Base-by-base conservation (phyloP, 2,797 vertebrate genomes). In the Siniperca obscura region DNA sequence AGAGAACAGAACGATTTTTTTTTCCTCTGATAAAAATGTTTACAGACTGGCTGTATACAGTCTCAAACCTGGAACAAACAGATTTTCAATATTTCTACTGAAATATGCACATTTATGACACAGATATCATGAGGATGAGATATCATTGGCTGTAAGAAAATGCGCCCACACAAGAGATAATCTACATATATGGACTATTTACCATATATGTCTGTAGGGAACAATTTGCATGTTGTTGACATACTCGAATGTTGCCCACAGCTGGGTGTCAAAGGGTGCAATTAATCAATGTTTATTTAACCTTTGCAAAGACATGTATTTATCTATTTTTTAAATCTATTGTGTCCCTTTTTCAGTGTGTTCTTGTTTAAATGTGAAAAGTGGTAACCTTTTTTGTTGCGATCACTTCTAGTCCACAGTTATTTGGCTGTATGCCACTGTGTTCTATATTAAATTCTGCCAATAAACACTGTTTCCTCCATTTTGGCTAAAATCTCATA, bases 191-290 rank as follows among this genome's bases (percentile, higher is more conserved):
- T 68, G 53, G 62, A 50, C 48, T 70, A 65, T 74, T 69, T 85
- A 50, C 55, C 60, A 40, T 67, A 61, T 85, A 59, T 85, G 74
- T 86, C 25, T 87, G 42, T 81, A 59, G 64, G 74, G 42, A 78
- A 78, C 52, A 60, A 64, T 88, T 78, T 92, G 95, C 94, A 95
- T 94, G 79, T 85, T 90, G 56, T 79, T 92, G 94, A 95, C 95
- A 93, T 94, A 93, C 90, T 95, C 84, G 92, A 94, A 93, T 92
- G 93, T 94, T 93, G 86, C 87, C 90, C 87, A 80, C 81, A 78
- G 71, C 60, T 84, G 86, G 90, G 85, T 91, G 84, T 85, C 82
- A 87, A 78, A 80, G 82, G 87, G 87, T 62, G 64, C 84, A 89
- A 65, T 84, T 91, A 82, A 80, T 94, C 89, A 91, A 91, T 94